Base-by-base conservation (phyloP, 2,113 vertebrate genomes). In the Triplophysa tibetana region DNA sequence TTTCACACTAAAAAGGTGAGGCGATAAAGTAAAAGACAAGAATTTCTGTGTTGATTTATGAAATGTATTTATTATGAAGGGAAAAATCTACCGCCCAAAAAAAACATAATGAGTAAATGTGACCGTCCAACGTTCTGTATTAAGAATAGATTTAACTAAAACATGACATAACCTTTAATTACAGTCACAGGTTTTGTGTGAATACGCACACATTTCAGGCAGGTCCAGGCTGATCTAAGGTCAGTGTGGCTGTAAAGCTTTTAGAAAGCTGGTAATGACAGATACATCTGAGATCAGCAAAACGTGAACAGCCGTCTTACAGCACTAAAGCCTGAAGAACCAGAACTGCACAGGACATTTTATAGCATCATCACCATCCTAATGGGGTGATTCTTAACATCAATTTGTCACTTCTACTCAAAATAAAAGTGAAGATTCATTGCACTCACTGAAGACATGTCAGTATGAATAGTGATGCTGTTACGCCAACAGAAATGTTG, bases 21-120 rank as follows among this genome's bases (percentile, higher is more conserved):
- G 6, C 0, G 54, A 9, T 9, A 21, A 58, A 54, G 4, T 4
- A 54, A 54, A 54, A 19, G 5, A 54, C 14, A 0, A 16, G 1
- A 29, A 48, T 24, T 4, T 23, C 1, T 12, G 2, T n/a, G 26
- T 33, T 33, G 50, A 81, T 86, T 85, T 75, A 70, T 72, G 54
- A 79, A 82, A 87, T 81, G 75, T 66, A 81, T 86, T 83, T 87
- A 86, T 84, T 84, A 67, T 81, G 70, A 80, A 85, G 62, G 78
- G 62, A 48, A 54, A 24, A 75, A 79, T 73, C 75, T 66, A 63
- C 58, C 24, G 77, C 33, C 68, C 9, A 65, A 78, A 77, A 50
- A 68, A 70, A 72, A 75, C 64, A 10, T 62, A 75, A 81, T 68
- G 76, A 33, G 65, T 75, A 48, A 62, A 78, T 54, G 6, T 79